These are phyloP conservation scores for Chloropsis cyanopogon DNA, from an alignment of 2,113 vertebrate species.

Conservation along the genomic window DNA sequence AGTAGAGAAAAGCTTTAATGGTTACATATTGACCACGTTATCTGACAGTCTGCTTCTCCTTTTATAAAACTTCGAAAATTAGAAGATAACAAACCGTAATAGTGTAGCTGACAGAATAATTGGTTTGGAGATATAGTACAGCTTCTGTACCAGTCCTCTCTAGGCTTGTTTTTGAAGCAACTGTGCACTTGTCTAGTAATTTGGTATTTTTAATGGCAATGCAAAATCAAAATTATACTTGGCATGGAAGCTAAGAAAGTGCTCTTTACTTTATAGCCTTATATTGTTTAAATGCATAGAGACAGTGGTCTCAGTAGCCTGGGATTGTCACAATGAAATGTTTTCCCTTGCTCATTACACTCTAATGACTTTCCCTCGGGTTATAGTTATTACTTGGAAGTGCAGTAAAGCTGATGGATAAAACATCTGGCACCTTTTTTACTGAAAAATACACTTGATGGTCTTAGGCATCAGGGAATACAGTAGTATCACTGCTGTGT, in stretches of 20 bases:
- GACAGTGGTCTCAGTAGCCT: not conserved
- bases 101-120: not conserved
- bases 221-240: not conserved
- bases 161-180: not conserved
- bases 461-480: not conserved
- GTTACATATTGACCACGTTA: rapidly evolving
- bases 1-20: not conserved
- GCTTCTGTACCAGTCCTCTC: not conserved
- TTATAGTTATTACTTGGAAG: not conserved
- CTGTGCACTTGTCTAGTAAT: not conserved
- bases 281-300: not conserved
- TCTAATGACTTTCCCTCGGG: not conserved
- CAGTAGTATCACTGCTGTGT: not conserved
- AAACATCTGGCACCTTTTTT: not conserved
- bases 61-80: not conserved
- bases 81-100: not conserved
- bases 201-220: not conserved
- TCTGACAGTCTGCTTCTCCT: not conserved
- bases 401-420: not conserved
- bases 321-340: not conserved
- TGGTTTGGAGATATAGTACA: not conserved
- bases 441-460: not conserved
- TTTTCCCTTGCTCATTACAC: not conserved
- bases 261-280: not conserved
- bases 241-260: not conserved